Evolutionary conservation across 2,797 vertebrate species (phyloP), one percentile per base, ranked within the genome.

Genomic region (Danio tinwini): DNA sequence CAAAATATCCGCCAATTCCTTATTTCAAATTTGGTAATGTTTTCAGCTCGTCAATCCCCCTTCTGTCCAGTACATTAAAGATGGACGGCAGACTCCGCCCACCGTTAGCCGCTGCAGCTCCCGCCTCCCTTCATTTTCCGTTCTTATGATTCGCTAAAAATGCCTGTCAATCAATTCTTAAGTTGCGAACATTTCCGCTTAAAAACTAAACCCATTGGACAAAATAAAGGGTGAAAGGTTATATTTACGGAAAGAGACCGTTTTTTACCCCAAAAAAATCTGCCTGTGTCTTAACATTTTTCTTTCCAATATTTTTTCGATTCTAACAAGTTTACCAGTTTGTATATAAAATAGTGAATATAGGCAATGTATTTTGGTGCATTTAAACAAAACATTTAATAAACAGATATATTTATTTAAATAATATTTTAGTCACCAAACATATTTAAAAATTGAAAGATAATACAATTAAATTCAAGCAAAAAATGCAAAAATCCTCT

Each of bases 41-140:
- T 93, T 94, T 93, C 90, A 93, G 92, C 91, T 93, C 92, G 92
- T 90, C 90, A 93, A 91, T 91, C 94, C 91, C 90, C 89, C 78
- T 71, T 87, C 80, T 69, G 74, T 67, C 62, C 85, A 91, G 90
- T 92, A 93, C 88, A 92, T 89, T 93, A 93, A 95, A 95, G 92
- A 94, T 94, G 94, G 94, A 92, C 92, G 90, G 91, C 89, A 90
- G 86, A 87, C 89, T 90, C 92, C 92, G 89, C 93, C 93, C 91
- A 88, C 83, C 9, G 13, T 3, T 44, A 14, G 29, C 58, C 21
- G n/a, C 7, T 14, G 16, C 47, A 53, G 58, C 10, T 49, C 78
- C 78, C 78, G 78, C 78, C 78, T 65, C 69, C 8, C 14, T 5
- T 12, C 29, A 39, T 64, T 78, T 80, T 16, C 5, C 59, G 7